Base-by-base conservation (phyloP, 2,113 vertebrate species). In the Lanius ludovicianus region DNA sequence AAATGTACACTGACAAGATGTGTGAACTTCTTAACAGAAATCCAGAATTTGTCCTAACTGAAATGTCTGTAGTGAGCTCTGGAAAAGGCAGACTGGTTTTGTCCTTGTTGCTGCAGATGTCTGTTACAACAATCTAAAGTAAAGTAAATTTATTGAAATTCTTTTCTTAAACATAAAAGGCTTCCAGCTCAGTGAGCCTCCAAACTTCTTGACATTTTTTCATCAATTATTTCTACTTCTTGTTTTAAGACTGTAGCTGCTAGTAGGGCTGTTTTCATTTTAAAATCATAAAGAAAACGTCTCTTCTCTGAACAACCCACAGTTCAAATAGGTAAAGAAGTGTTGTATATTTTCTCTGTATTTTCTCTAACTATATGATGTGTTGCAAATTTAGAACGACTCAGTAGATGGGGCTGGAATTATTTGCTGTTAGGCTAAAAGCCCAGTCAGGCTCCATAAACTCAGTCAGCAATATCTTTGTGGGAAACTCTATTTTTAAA, bases 401-500 rank as follows among this genome's bases (percentile, higher is more conserved):
- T 92, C 80, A 52, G 47, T 76, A 73, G 53, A 76, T 91, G 74
- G 46, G 90, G 59, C 85, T 90, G 85, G 78, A 85, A 88, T 96
- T 81, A 67, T 74, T 80, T 94, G 50, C 55, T 69, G 37, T 77
- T 65, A 69, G 90, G 56, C 31, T 70, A 65, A 69, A 91, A 87
- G 44, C 53, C 33, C 49, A 41, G 20, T 56, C 49, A 85, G 53
- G 33, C 24, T 82, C 57, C 37, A 27, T 30, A 30, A 27, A 60
- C 35, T 35, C 30, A 46, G 35, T 18, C 68, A 92, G 46, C 28
- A 84, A 46, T 70, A 84, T 14, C 24, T 50, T 77, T 78, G 74
- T 60, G 41, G 53, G 62, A 81, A 96, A 59, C 15, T 56, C 53
- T 71, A 1, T 74, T 91, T 91, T 75, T 49, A 60, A 57, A 78